phyloP scores from a whole-genome alignment of 2,888 invertebrate species.

The Machimus atricapillus region DNA sequence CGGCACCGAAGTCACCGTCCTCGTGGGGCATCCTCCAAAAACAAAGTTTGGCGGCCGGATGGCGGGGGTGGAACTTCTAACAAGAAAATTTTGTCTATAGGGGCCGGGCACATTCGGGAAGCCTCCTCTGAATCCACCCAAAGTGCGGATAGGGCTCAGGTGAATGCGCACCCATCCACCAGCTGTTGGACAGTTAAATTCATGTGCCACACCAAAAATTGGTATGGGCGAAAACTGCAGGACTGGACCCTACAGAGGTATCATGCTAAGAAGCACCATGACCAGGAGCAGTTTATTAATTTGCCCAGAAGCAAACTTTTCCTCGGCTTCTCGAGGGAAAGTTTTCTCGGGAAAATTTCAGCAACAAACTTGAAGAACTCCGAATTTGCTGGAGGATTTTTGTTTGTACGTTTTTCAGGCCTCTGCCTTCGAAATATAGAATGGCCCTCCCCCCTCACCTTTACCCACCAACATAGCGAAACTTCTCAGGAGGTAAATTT shows the following conservation, averaged over 20 bases:
- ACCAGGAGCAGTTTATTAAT: slow-evolving; percentile 37
- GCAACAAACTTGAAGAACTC: slow-evolving; percentile 21
- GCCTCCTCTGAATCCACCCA: not conserved
- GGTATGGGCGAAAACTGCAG: not conserved
- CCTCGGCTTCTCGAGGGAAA: slow-evolving; percentile 36
- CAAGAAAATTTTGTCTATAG: not conserved
- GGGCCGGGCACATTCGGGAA: not conserved
- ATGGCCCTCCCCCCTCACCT: not conserved
- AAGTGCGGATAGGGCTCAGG: not conserved
- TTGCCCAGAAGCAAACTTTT: slow-evolving; percentile 40
- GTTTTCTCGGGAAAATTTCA: slow-evolving; percentile 29
- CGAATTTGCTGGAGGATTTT: not conserved
- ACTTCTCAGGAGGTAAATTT: not conserved
- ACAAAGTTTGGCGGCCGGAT: not conserved
- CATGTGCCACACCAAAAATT: not conserved
- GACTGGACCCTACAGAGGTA: not conserved
- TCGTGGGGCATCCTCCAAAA: not conserved
- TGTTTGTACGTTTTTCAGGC: not conserved
- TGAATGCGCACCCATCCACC: not conserved
- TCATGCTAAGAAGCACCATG: not conserved
- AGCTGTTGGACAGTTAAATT: not conserved
- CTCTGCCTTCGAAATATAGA: not conserved
- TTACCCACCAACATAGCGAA: not conserved
- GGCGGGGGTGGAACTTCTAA: not conserved
- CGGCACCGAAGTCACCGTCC: not conserved